Evolutionary conservation across 2,888 invertebrate genomes (phyloP).

Genomic region (Elysia crispata): DNA sequence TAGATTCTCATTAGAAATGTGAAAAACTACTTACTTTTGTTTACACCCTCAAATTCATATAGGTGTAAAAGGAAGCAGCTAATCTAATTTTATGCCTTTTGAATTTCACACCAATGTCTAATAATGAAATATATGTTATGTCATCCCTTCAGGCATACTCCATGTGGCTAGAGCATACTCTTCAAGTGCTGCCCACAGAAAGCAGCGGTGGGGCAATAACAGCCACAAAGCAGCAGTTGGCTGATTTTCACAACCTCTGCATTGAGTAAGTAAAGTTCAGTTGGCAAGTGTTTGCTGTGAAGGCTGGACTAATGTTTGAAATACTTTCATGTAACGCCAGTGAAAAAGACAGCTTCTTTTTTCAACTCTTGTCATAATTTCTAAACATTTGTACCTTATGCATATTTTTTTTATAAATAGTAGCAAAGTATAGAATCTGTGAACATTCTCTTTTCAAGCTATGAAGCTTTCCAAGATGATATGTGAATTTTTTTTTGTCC

Average conservation of each 20-base stretch:
- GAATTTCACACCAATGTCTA: not conserved
- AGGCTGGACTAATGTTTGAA: too few species aligned
- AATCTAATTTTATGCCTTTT: not conserved
- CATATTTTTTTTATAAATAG: not conserved
- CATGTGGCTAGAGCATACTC: slow-evolving; percentile 86
- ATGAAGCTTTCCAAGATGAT: not conserved
- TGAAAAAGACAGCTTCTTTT: too few species aligned
- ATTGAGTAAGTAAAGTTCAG: slow-evolving; percentile 85
- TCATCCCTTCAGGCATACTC: slow-evolving; percentile 79
- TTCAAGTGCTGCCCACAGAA: slow-evolving; percentile 87
- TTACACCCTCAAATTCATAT: not conserved
- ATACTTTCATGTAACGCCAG: too few species aligned
- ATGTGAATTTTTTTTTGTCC: slow-evolving; percentile 45
- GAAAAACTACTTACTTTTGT: not conserved
- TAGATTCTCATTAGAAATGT: too few species aligned
- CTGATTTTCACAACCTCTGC: slow-evolving; percentile 88
- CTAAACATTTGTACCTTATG: not conserved
- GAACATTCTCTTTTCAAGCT: not conserved
- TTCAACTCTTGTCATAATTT: not conserved
- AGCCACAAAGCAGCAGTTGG: slow-evolving; percentile 89
- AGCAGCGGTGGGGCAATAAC: slow-evolving; percentile 84
- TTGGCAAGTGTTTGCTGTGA: too few species aligned
- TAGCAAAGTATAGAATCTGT: not conserved
- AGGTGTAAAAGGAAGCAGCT: not conserved
- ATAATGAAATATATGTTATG: not conserved